A percentile compares a stretch with the other conserved stretches of the same genome.
These are phyloP conservation scores for Brachionus calyciflorus DNA, from an alignment of 1,140 invertebrate genomes.

Conservation along the genomic window DNA sequence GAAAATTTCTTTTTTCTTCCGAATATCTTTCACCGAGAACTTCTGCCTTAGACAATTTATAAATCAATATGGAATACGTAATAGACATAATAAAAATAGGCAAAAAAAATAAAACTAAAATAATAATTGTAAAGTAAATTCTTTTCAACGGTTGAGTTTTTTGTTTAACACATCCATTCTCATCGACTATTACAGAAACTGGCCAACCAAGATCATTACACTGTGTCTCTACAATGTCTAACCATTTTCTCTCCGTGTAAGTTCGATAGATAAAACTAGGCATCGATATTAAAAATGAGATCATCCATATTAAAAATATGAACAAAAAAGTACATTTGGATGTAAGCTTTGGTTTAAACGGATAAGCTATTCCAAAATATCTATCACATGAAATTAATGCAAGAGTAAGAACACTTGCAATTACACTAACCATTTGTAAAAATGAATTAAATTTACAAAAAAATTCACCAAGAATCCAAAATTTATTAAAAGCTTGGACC, in stretches of 20 bases:
- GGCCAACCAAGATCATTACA: slow-evolving; percentile 8
- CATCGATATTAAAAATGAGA: neutral
- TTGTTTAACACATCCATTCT: neutral
- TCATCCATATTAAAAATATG: neutral
- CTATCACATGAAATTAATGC: neutral
- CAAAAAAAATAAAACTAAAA: slow-evolving; percentile 55
- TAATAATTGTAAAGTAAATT: slow-evolving; percentile 54
- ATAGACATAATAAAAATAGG: slow-evolving; percentile 56
- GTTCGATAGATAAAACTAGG: slow-evolving; percentile 24
- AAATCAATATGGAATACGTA: slow-evolving; percentile 55
- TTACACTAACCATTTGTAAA: neutral
- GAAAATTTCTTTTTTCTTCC: neutral
- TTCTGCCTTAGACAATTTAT: slow-evolving; percentile 46
- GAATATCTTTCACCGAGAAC: slow-evolving; percentile 35
- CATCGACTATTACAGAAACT: neutral
- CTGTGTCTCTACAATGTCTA: neutral
- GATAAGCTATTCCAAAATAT: neutral
- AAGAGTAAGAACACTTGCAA: neutral
- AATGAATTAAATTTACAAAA: slow-evolving; percentile 39
- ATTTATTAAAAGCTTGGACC: neutral
- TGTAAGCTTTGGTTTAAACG: neutral
- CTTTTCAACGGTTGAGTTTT: slow-evolving; percentile 49
- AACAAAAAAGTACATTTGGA: neutral
- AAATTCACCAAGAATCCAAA: slow-evolving; percentile 29
- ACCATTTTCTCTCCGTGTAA: neutral